phyloP scores from a whole-genome alignment of 30 jellyfish, hydroid and myxozoan species.

The Rhopilema esculentum region DNA sequence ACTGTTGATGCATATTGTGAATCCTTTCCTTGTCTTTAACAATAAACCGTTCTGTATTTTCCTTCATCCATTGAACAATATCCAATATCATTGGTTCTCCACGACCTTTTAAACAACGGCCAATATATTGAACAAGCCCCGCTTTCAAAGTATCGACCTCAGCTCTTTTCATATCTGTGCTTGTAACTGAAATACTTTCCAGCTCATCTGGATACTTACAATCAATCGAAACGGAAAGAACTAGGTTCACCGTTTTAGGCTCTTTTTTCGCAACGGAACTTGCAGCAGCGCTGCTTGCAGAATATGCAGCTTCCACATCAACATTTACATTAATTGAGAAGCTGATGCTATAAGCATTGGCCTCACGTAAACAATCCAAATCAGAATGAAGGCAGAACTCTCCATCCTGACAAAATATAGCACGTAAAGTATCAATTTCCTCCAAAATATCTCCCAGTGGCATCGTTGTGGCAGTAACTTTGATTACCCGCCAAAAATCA shows the following conservation, averaged over 20 bases:
- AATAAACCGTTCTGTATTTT: neutral
- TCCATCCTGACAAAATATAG: constrained; percentile 67
- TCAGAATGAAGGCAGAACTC: constrained; percentile 59
- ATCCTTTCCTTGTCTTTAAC: no score
- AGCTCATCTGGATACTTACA: constrained; percentile 26
- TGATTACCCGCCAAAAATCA: no score
- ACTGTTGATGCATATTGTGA: no score
- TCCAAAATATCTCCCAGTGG: constrained; percentile 28
- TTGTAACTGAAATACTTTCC: constrained; percentile 19
- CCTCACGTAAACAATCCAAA: neutral
- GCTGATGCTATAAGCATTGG: neutral
- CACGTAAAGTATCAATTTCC: constrained; percentile 51
- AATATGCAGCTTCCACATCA: neutral
- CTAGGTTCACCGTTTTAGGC: neutral
- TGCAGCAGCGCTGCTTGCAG: neutral
- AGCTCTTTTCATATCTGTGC: neutral
- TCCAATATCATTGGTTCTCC: constrained; percentile 34
- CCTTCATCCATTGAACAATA: constrained; percentile 39
- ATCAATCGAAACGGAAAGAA: constrained; percentile 4
- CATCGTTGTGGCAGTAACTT: neutral
- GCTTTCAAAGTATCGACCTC: constrained; percentile 5
- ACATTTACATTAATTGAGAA: constrained; percentile 29
- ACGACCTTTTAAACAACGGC: neutral
- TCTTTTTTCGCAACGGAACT: neutral
- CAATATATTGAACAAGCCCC: neutral